These are phyloP conservation scores for Agapostemon virescens DNA, from an alignment of 2,888 invertebrate species.

Conservation along the genomic window DNA sequence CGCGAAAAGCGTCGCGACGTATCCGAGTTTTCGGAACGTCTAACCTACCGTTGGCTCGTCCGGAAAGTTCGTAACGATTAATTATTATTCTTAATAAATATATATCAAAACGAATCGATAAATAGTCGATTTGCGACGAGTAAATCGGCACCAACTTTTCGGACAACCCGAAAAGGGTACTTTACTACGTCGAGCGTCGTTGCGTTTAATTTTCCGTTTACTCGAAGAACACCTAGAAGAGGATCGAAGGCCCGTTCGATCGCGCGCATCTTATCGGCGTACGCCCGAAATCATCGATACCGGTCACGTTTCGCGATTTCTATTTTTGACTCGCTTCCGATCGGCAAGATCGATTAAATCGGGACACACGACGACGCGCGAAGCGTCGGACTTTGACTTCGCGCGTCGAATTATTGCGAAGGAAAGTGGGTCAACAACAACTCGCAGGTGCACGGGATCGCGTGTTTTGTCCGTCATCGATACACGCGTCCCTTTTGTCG, in stretches of 20 bases:
- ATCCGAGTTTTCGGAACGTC: neutral
- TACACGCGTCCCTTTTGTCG: conserved; percentile 49
- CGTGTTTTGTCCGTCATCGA: conserved; percentile 53
- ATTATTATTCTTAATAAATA: too few species aligned
- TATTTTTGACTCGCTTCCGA: conserved; percentile 31
- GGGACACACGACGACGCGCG: conserved; percentile 14
- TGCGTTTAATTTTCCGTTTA: too few species aligned
- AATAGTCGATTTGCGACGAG: too few species aligned
- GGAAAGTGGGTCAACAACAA: conserved; percentile 65
- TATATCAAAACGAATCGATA: too few species aligned
- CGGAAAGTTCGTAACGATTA: too few species aligned
- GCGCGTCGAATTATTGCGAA: conserved; percentile 55
- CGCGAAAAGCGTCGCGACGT: conserved; percentile 38
- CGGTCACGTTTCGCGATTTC: conserved; percentile 9
- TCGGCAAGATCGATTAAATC: conserved; percentile 30
- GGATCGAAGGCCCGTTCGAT: conserved; percentile 2
- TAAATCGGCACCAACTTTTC: too few species aligned
- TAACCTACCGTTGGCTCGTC: too few species aligned
- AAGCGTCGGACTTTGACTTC: conserved; percentile 35
- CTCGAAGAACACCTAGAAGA: too few species aligned
- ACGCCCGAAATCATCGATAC: conserved; percentile 9
- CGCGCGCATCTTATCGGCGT: neutral
- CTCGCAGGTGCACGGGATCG: conserved; percentile 56
- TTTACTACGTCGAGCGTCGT: too few species aligned
- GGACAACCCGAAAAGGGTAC: too few species aligned